phyloP scores from a whole-genome alignment of 2,888 invertebrate genomes.

The Disparrhopalites patrizii region DNA sequence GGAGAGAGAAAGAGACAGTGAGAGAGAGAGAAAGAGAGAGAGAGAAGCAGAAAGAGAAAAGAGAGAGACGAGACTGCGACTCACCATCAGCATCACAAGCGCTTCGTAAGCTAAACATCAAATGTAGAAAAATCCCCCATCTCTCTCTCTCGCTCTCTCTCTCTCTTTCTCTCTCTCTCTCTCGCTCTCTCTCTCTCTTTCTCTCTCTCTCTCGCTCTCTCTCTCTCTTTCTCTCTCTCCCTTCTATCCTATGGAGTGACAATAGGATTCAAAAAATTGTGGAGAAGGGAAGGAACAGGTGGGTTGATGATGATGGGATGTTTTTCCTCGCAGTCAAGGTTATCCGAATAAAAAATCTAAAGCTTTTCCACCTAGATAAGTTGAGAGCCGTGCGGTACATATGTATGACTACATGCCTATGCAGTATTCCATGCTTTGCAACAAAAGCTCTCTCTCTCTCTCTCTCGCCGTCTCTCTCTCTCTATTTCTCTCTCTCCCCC shows the following conservation, averaged over 20 bases:
- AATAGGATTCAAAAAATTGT: slow-evolving; percentile 18
- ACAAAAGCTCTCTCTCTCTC: slow-evolving; percentile 9
- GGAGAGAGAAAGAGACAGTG: slow-evolving; percentile 11
- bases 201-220: too few relatives aligned
- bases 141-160: too few relatives aligned
- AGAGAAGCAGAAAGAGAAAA: not conserved
- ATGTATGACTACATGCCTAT: slow-evolving; percentile 15
- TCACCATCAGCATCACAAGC: slow-evolving; percentile 7
- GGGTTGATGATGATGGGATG: slow-evolving; percentile 40
- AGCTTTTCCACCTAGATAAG: slow-evolving; percentile 24
- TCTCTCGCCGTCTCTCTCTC: too few relatives aligned
- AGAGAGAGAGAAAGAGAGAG: not conserved
- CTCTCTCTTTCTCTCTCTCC: too few relatives aligned
- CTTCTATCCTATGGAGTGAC: slow-evolving; percentile 6
- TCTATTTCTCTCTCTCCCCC: too few relatives aligned
- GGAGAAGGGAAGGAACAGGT: slow-evolving; percentile 36
- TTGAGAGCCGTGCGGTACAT: slow-evolving; percentile 20
- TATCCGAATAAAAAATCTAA: slow-evolving; percentile 34
- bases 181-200: too few relatives aligned
- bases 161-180: too few relatives aligned
- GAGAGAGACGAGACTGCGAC: too few relatives aligned
- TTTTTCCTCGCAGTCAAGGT: slow-evolving; percentile 40
- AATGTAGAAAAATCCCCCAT: slow-evolving; percentile 17
- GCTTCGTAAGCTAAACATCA: not conserved
- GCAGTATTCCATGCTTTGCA: not conserved